Evolutionary conservation across 2,113 vertebrate genomes (phyloP), one percentile per base, ranked within the genome.

Genomic region (Crocuta crocuta): DNA sequence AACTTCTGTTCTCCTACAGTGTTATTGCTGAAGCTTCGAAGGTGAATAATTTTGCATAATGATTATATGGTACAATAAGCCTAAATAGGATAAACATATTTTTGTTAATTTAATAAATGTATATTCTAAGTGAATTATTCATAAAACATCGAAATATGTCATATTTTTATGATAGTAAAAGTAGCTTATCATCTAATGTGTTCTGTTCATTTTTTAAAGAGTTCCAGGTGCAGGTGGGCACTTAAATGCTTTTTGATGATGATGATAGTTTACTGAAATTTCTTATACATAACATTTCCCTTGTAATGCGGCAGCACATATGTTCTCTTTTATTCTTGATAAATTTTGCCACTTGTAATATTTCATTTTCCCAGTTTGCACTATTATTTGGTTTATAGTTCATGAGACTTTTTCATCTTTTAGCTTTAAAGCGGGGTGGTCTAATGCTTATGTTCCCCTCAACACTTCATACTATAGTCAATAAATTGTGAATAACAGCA

Each of bases 321-420:
- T 96, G 71, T 70, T 97, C 43, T 85, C 21, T 96, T 97, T 91
- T 94, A 96, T 86, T 85, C 76, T 91, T 94, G 12, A 28, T 97
- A 66, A 89, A 91, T 73, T 78, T 97, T 98, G 12, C 66, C 24
- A 70, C 45, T 85, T 82, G 16, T 31, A 78, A 43, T 91, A 61
- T 93, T 96, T 89, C 43, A 94, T 96, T 97, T 96, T 97, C 88
- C n/a, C 66, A 93, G 50, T 85, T 98, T 89, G 15, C 96, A 78
- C 19, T 85, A 65, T 89, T 96, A 39, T 10, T 68, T 73, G 45
- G 39, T 63, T 86, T 97, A 71, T 1, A 96, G 43, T 93, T 85
- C 43, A 43, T 88, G 80, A 89, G 10, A 91, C 68, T 35, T 93
- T 89, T 95, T 89, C n/a, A 65, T 79, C 53, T 91, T 93, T 70